Evolutionary conservation across 2,113 vertebrate species (phyloP).

Genomic region (Mesoclemmys tuberculata): DNA sequence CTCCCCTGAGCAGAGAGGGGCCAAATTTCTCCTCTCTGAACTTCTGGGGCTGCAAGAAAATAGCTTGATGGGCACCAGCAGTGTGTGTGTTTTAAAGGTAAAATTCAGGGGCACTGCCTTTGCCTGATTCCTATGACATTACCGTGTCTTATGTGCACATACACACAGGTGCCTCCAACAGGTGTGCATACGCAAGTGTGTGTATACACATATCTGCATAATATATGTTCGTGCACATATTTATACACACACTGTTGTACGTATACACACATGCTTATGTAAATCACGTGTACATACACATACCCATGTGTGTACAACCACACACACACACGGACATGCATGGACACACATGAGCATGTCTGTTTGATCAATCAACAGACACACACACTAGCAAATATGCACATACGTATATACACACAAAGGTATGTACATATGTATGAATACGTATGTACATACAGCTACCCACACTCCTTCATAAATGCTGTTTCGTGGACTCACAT

Average conservation of each 20-base stretch:
- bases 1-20: neutral
- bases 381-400: neutral
- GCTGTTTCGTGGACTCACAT: neutral
- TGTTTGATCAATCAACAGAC: neutral
- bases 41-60: neutral
- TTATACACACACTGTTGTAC: neutral
- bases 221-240: neutral
- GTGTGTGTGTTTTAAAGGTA: neutral
- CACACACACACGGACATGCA: neutral
- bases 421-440: rapidly evolving
- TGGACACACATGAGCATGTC: neutral
- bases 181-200: neutral
- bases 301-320: neutral
- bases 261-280: rapidly evolving
- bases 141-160: neutral
- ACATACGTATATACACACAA: neutral
- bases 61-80: neutral
- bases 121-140: neutral
- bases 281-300: neutral
- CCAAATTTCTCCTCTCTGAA: neutral
- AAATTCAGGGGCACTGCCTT: neutral
- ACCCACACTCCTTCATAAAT: neutral
- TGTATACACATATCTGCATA: neutral
- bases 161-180: neutral
- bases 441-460: neutral